Base-by-base conservation (phyloP, 30 jellyfish, hydroid and myxozoan species). In the Mastigias papua region DNA sequence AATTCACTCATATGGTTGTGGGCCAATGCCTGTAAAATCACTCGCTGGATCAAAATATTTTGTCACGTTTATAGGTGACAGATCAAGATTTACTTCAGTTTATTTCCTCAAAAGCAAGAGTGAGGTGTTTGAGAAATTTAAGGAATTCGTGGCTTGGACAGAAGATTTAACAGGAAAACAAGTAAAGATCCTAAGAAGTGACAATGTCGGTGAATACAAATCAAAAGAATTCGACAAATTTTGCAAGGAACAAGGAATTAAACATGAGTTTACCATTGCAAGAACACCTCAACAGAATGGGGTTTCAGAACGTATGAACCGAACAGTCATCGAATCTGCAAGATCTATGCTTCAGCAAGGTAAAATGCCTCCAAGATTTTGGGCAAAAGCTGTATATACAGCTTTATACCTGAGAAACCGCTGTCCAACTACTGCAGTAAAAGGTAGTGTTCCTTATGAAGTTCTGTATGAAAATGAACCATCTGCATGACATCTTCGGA, bases 331-430 rank as follows among this genome's bases (percentile, higher is more conserved):
- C 31, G 81, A 69, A 21, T 28, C 62, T 30, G 81, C 81, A 69
- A 69, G 81, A 65, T 54, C 89, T 26, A 78, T 78, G 89, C 60
- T 78, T 19, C 80, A 78, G 11, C 89, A 78, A 10, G 78, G 83
- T 6, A 62, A 60, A 29, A 15, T 78, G 67, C 65, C 89, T 20
- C 22, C 23, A 5, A 33, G 30, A 16, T 81, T 64, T 25, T 64
- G 84, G 91, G 91, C 91, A 42, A 87, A 81, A 66, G 91, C 76
- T 33, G 28, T 25, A 2, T 48, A 33, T 35, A 79, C 90, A 10
- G 91, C 91, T 13, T 23, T 48, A 15, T 66, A 81, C 64, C 31
- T 81, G 26, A 30, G 25, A 20, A 81, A 81, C 32, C 81, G 82
- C 21, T 48, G 89, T 33, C 83, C 89, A 17, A 79, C 67, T 15